A percentile compares a stretch with the other conserved stretches of the same genome.
phyloP scores from a whole-genome alignment of 64 coral and sea anemone genomes.

The Actinia equina region DNA sequence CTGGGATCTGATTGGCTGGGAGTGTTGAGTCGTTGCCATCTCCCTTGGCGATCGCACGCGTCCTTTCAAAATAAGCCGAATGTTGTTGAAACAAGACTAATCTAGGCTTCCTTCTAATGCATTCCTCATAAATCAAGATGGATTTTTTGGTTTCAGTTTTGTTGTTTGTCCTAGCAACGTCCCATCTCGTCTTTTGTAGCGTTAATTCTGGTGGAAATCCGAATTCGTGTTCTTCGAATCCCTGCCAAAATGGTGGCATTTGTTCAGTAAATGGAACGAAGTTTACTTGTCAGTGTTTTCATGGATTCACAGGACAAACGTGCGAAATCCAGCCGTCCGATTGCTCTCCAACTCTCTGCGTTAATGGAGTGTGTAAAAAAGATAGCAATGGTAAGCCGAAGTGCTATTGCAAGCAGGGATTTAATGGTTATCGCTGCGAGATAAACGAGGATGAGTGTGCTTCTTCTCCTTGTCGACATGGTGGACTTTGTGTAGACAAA shows the following conservation, averaged over 20 bases:
- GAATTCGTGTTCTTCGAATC: conserved; percentile 72
- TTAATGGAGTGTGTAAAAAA: conserved; percentile 64
- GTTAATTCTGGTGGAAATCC: not conserved
- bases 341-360: conserved; percentile 63
- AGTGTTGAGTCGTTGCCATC: conserved; percentile 2
- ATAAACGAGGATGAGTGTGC: conserved; percentile 83
- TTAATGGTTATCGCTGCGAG: conserved; percentile 74
- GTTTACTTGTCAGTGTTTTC: conserved; percentile 58
- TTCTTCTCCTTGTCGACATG: conserved; percentile 78
- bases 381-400: conserved; percentile 33
- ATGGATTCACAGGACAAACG: conserved; percentile 58
- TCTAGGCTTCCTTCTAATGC: not conserved
- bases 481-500: conserved; percentile 81
- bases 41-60: conserved; percentile 37
- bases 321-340: conserved; percentile 61
- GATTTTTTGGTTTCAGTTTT: not conserved
- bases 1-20: not conserved
- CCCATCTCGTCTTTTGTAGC: conserved; percentile 4
- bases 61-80: conserved; percentile 20
- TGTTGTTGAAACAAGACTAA: not conserved
- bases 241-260: conserved; percentile 68
- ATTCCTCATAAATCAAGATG: not conserved
- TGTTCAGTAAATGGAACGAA: conserved; percentile 50
- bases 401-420: conserved; percentile 83
- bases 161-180: conserved; percentile 6